Conservation (phyloP, 1,140 invertebrate species). For the Drosophila pandora region DNA sequence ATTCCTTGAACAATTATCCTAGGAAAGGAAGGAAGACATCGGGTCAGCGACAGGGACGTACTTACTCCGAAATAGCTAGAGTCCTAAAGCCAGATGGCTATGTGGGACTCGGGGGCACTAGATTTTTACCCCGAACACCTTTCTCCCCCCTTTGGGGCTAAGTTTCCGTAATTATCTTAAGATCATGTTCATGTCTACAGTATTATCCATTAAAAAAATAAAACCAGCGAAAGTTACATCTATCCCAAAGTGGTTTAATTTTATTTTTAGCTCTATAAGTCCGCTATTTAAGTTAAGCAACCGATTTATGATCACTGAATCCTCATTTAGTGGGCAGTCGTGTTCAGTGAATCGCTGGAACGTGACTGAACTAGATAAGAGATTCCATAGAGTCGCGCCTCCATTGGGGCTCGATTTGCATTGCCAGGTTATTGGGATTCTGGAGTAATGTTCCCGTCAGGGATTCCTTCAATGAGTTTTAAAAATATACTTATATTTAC, state of each 20-base stretch:
- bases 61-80: conserved; percentile 50
- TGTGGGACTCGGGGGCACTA: conserved; percentile 51
- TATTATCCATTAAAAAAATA: conserved; percentile 40
- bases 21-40: conserved; percentile 3
- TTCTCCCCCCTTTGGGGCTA: conserved; percentile 53
- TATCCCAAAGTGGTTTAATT: conserved; percentile 7
- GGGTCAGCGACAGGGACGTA: conserved; percentile 60
- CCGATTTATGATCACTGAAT: conserved; percentile 41
- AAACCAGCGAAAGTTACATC: conserved; percentile 27
- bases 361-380: conserved; percentile 53
- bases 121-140: conserved; percentile 40
- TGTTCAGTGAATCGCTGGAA: conserved; percentile 27
- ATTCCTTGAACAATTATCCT: conserved; percentile 1
- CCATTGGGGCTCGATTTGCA: conserved; percentile 1
- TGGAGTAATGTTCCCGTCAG: conserved; percentile 12
- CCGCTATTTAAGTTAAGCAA: conserved; percentile 6
- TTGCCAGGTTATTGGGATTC: conserved; percentile 28
- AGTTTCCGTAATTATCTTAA: conserved; percentile 1
- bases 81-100: conserved; percentile 53
- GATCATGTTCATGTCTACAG: conserved; percentile 10
- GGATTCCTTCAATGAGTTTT: not conserved
- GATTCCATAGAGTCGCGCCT: conserved; percentile 20
- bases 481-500: not conserved
- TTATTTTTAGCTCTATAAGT: conserved; percentile 10
- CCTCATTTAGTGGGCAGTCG: conserved; percentile 18